Percentiles rank a stretch among this genome's conserved stretches.
Evolutionary conservation across 2,113 vertebrate genomes (phyloP).

Genomic region (Donacobius atricapilla): DNA sequence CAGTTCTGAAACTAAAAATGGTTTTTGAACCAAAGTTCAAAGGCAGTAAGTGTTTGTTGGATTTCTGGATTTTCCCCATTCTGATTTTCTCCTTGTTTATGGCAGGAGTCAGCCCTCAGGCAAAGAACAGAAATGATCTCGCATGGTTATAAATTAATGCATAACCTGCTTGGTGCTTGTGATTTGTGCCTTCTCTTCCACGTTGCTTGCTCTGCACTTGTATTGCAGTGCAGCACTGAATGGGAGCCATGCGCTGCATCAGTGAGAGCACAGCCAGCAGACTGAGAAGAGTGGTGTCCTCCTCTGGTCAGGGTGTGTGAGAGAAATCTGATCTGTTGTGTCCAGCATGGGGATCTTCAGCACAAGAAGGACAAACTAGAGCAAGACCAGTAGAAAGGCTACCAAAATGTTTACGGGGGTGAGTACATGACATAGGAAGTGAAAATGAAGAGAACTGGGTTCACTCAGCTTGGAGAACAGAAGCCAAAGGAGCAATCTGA

Average conservation of each 20-base stretch:
- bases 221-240: not conserved
- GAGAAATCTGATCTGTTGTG: not conserved
- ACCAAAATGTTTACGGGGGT: not conserved
- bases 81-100: not conserved
- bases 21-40: not conserved
- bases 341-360: not conserved
- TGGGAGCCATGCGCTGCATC: rapidly evolving
- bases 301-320: not conserved
- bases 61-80: not conserved
- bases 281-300: not conserved
- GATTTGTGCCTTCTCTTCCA: not conserved
- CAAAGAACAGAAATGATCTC: not conserved
- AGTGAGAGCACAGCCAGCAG: not conserved
- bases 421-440: not conserved
- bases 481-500: not conserved
- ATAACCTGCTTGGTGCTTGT: not conserved
- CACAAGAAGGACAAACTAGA: not conserved
- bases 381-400: not conserved
- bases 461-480: not conserved
- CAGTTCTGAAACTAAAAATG: not conserved
- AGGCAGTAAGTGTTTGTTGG: not conserved
- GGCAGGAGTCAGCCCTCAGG: not conserved
- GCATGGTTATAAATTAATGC: not conserved
- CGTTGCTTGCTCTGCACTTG: not conserved
- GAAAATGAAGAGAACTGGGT: not conserved